These are phyloP conservation scores for Rhea americana DNA, from an alignment of 2,113 vertebrate species.

Conservation along the genomic window DNA sequence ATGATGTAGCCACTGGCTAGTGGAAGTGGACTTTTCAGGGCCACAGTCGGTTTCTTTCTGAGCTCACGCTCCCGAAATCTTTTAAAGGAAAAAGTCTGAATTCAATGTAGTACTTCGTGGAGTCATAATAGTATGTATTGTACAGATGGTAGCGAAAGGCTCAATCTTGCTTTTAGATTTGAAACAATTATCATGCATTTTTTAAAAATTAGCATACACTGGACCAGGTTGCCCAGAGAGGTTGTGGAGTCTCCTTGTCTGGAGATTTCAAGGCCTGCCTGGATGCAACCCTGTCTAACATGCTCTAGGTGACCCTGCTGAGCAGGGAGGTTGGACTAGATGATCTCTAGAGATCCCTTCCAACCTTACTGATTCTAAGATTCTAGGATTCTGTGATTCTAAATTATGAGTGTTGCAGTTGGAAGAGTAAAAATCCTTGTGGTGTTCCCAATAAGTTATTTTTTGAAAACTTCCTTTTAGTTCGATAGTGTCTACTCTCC, in stretches of 20 bases:
- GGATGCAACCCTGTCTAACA: too few species aligned
- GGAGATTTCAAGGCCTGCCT: too few species aligned
- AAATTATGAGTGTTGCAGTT: not conserved
- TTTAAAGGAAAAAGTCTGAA: not conserved
- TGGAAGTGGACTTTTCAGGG: not conserved
- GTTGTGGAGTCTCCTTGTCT: too few species aligned
- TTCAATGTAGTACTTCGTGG: not conserved
- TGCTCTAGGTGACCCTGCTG: too few species aligned
- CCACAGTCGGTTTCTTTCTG: not conserved
- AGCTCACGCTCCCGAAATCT: not conserved
- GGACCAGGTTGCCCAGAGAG: too few species aligned
- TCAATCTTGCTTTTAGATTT: not conserved
- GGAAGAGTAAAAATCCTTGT: not conserved
- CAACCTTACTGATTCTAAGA: too few species aligned
- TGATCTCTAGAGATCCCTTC: too few species aligned
- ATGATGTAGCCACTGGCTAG: accelerated
- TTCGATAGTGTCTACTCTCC: constrained; percentile 97
- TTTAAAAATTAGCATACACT: not conserved
- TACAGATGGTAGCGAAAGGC: not conserved
- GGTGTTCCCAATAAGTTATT: not conserved
- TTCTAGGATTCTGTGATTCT: too few species aligned
- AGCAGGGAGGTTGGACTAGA: too few species aligned
- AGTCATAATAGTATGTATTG: not conserved
- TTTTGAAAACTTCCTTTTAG: constrained; percentile 68
- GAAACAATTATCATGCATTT: not conserved